Percentiles rank a stretch among this genome's conserved stretches.
Conservation (phyloP, 2,797 vertebrate genomes). For the Halcyon badia region DNA sequence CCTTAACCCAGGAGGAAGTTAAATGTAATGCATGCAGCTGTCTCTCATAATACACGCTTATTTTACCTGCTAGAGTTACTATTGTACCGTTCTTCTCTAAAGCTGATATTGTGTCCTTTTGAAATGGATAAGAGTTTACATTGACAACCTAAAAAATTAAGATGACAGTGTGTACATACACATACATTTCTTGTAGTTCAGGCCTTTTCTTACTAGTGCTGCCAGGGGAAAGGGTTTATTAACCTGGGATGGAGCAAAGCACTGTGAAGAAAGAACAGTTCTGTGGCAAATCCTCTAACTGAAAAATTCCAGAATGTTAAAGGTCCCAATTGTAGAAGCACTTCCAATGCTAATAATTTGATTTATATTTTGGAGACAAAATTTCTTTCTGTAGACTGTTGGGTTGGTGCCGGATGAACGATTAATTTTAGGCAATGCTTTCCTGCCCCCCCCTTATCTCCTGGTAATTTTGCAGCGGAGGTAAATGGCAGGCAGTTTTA, state of each 20-base stretch:
- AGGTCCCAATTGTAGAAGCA: not conserved
- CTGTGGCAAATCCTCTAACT: not conserved
- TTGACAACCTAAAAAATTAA: not conserved
- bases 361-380: not conserved
- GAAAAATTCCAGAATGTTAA: not conserved
- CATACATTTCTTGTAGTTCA: not conserved
- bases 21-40: not conserved
- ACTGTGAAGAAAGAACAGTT: not conserved
- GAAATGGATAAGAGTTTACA: not conserved
- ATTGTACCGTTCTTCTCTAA: not conserved
- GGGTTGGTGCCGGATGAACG: not conserved
- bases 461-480: constrained; percentile 30
- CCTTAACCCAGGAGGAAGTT: not conserved
- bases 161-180: not conserved
- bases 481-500: constrained; percentile 8
- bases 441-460: not conserved
- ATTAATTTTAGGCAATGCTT: constrained; percentile 6
- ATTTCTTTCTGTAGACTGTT: not conserved
- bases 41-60: not conserved
- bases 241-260: not conserved
- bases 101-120: not conserved
- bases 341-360: not conserved
- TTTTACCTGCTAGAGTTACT: not conserved
- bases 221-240: not conserved
- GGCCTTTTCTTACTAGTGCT: not conserved